Conservation (phyloP, 1,140 invertebrate genomes). For the Orchestia grillus region DNA sequence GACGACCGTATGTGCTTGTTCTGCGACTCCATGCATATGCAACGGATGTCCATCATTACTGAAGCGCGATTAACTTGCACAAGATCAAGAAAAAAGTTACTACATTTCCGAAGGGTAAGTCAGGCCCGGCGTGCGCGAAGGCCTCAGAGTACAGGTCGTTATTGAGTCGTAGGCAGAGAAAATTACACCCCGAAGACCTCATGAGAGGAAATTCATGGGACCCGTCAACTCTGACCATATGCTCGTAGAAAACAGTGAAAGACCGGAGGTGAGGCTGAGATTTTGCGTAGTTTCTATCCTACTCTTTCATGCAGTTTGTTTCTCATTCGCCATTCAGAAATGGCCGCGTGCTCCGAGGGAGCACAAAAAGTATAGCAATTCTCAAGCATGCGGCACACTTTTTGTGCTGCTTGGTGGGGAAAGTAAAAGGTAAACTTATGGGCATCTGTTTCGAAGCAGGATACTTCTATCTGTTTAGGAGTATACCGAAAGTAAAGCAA, state of each 20-base stretch:
- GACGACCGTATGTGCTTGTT: neutral
- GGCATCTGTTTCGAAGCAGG: neutral
- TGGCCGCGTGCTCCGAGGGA: neutral
- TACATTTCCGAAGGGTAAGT: neutral
- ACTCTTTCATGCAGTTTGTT: neutral
- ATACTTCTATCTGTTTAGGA: neutral
- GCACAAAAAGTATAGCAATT: no score
- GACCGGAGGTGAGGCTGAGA: neutral
- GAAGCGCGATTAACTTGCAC: neutral
- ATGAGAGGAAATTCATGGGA: neutral
- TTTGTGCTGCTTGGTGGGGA: no score
- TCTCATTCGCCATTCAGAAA: neutral
- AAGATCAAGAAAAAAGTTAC: conserved; percentile 12
- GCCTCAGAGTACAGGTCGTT: neutral
- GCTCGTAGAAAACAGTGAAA: neutral
- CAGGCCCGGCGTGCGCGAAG: neutral
- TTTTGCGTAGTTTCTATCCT: neutral
- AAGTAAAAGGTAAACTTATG: no score
- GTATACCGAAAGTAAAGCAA: neutral
- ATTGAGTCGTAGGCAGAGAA: neutral
- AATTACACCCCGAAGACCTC: neutral
- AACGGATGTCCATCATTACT: conserved; percentile 21
- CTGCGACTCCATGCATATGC: neutral
- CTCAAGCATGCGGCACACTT: no score
- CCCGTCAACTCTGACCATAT: neutral